Percentiles rank a stretch among this genome's conserved stretches.
Evolutionary conservation across 2,113 vertebrate genomes (phyloP).

Genomic region (Seriola rivoliana): DNA sequence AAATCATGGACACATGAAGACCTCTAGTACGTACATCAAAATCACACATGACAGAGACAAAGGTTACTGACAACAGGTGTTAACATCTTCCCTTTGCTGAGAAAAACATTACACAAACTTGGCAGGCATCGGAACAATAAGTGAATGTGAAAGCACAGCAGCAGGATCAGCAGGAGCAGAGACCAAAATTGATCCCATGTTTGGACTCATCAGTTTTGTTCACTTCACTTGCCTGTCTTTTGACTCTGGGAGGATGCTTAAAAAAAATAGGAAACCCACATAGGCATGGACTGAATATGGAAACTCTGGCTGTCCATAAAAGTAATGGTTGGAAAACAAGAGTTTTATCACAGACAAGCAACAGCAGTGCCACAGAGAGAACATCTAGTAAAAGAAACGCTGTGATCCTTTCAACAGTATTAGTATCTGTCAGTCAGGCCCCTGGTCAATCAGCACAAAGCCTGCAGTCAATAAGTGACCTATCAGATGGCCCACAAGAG

Average conservation of each 20-base stretch:
- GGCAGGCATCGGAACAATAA: too few relatives aligned
- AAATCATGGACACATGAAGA: too few relatives aligned
- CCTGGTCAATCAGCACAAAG: background rate
- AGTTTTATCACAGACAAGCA: background rate
- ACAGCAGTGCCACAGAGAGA: background rate
- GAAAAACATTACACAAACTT: background rate
- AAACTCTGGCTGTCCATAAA: background rate
- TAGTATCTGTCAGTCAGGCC: background rate
- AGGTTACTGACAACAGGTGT: too few relatives aligned
- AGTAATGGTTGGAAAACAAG: too few relatives aligned
- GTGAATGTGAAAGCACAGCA: too few relatives aligned
- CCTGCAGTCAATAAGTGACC: background rate
- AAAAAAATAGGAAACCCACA: too few relatives aligned
- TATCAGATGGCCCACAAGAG: background rate
- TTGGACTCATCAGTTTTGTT: too few relatives aligned
- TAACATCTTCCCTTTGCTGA: background rate
- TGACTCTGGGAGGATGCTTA: background rate
- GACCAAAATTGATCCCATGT: too few relatives aligned
- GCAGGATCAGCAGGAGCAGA: background rate
- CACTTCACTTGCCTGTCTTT: background rate
- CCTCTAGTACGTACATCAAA: too few relatives aligned
- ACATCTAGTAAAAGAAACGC: background rate
- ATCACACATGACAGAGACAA: too few relatives aligned
- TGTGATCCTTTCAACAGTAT: background rate
- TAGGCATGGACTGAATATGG: background rate